Percentiles rank a stretch among this genome's conserved stretches.
Evolutionary conservation across 2,113 vertebrate species (phyloP).

Genomic region (Spilogale gracilis): DNA sequence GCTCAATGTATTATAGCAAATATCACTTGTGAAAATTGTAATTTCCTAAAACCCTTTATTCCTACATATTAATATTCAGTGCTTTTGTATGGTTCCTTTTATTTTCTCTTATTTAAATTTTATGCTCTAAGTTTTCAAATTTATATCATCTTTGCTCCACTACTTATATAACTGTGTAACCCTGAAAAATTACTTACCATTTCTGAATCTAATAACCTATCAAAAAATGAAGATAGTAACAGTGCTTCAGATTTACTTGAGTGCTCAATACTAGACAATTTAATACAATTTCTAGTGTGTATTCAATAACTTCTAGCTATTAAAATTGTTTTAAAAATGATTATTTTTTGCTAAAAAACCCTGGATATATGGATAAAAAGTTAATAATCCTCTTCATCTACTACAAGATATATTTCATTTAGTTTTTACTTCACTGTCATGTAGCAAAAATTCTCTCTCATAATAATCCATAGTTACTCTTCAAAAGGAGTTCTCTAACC

Average conservation of each 20-base stretch:
- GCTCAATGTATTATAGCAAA: background rate
- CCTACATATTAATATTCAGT: background rate
- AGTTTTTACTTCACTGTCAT: background rate
- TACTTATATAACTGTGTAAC: background rate
- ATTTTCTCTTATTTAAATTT: background rate
- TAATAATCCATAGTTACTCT: background rate
- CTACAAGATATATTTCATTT: background rate
- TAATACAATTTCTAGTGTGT: background rate
- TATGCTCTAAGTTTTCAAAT: background rate
- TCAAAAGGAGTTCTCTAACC: background rate
- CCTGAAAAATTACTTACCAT: background rate
- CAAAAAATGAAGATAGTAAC: background rate
- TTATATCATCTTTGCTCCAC: background rate
- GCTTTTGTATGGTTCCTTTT: background rate
- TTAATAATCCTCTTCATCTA: background rate
- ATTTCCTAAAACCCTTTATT: background rate
- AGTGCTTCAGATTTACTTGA: background rate
- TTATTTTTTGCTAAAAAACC: background rate
- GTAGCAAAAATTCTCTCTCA: background rate
- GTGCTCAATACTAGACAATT: background rate
- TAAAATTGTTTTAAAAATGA: background rate
- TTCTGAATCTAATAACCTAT: background rate
- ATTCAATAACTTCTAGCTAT: background rate
- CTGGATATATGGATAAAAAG: background rate
- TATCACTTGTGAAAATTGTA: background rate